Percentiles rank a stretch among this genome's conserved stretches.
Conservation (phyloP, 2,888 invertebrate species). For the Tetramorium bicarinatum region DNA sequence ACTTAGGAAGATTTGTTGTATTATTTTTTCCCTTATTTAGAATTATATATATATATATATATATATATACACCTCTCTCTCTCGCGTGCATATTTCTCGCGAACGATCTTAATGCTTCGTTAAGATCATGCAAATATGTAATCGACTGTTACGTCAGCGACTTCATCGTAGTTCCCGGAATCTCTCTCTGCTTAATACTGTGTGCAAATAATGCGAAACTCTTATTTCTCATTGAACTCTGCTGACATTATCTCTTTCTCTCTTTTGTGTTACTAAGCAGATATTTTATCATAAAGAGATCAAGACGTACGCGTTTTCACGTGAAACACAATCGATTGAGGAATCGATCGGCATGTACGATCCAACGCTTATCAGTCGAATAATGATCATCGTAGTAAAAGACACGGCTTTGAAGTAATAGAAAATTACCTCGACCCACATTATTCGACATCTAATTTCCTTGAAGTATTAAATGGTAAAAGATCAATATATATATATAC, state of each 20-base stretch:
- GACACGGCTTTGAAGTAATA: slow-evolving; percentile 52
- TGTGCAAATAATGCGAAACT: slow-evolving; percentile 65
- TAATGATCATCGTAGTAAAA: slow-evolving; percentile 46
- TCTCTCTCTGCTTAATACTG: slow-evolving; percentile 71
- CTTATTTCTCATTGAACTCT: slow-evolving; percentile 15
- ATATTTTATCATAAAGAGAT: slow-evolving; percentile 57
- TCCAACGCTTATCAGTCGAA: slow-evolving; percentile 34
- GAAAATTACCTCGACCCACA: slow-evolving; percentile 54
- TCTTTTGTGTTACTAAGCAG: slow-evolving; percentile 28
- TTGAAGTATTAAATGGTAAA: slow-evolving; percentile 53
- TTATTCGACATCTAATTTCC: slow-evolving; percentile 52
- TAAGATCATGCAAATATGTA: slow-evolving; percentile 53
- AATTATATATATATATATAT: slow-evolving; percentile 79
- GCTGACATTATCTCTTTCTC: slow-evolving; percentile 40
- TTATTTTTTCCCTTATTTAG: slow-evolving; percentile 80
- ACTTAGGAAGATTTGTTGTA: slow-evolving; percentile 82
- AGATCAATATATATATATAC: slow-evolving; percentile 50
- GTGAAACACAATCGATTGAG: slow-evolving; percentile 50
- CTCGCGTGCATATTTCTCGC: slow-evolving; percentile 54
- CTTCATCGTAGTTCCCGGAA: slow-evolving; percentile 53
- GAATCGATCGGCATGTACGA: slow-evolving; percentile 41
- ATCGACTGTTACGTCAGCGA: slow-evolving; percentile 51
- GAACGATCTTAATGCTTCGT: slow-evolving; percentile 44
- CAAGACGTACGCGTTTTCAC: slow-evolving; percentile 58
- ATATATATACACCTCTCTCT: slow-evolving; percentile 33